These are phyloP conservation scores for Caranx melampygus DNA, from an alignment of 2,113 vertebrate genomes.

Conservation along the genomic window DNA sequence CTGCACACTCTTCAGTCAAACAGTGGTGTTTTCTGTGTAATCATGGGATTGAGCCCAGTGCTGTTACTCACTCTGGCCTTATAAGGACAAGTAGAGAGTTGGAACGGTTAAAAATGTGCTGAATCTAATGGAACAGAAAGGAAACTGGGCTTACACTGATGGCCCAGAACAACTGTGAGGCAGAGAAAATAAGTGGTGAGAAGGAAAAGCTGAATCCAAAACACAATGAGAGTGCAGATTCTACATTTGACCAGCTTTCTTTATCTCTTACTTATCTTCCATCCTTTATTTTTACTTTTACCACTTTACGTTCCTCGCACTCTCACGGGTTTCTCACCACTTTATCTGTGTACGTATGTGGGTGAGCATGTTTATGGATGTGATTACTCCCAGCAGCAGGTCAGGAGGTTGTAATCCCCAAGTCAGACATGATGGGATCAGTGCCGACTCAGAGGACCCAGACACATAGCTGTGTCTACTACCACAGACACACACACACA, in stretches of 20 bases:
- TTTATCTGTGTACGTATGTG: neutral
- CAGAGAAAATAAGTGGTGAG: neutral
- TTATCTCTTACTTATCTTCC: neutral
- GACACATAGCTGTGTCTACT: conserved; percentile 46
- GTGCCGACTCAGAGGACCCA: conserved; percentile 60
- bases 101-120: conserved; percentile 61
- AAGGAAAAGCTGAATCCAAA: neutral
- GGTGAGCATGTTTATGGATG: conserved; percentile 23
- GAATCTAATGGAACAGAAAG: conserved; percentile 67
- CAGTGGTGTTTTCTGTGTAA: conserved; percentile 32
- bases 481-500: conserved; percentile 9
- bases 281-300: neutral
- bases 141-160: conserved; percentile 49
- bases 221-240: conserved; percentile 1
- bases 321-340: neutral
- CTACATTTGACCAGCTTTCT: neutral
- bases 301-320: neutral
- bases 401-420: conserved; percentile 66
- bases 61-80: conserved; percentile 52
- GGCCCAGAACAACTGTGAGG: conserved; percentile 42
- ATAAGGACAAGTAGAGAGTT: conserved; percentile 56
- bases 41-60: conserved; percentile 41
- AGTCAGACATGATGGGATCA: conserved; percentile 71
- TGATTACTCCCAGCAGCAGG: conserved; percentile 35
- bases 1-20: conserved; percentile 27